Base-by-base conservation (phyloP, 2,888 invertebrate genomes). In the Athalia rosae region DNA sequence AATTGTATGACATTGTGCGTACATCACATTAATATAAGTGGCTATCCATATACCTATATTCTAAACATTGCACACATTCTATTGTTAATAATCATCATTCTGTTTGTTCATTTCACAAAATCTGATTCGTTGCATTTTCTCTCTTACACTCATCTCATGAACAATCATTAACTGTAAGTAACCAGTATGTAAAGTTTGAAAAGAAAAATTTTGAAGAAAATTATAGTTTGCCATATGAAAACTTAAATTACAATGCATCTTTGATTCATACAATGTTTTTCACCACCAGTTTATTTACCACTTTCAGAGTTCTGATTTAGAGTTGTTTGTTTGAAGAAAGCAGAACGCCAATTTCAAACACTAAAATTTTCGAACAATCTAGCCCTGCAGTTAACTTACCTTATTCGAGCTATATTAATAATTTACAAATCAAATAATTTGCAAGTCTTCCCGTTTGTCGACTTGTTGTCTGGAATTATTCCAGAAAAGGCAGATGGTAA, bases 1-100 rank as follows among this genome's bases (percentile, higher is more conserved):
- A 74, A 74, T 74, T 74, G 74, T 74, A 74, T 74, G 74, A 74
- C 74, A 74, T 74, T 74, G 74, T 74, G 74, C 74, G 74, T 74
- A 61, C 74, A 74, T 74, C 74, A 62, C 61, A 74, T 61, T 61
- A 74, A 74, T 67, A 61, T 74, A 62, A 74, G 61, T 74, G 74
- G 74, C 62, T 74, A 74, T 62, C 74, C 58, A 74, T 74, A 61
- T 74, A 71, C 71, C 58, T 71, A 61, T 74, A 48, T 74, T 48
- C 61, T 74, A 61, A 61, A 74, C 74, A 74, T 74, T 62, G 74
- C 74, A 74, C 74, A 74, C 28, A 41, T 48, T 74, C 61, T 62
- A 28, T 74, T 74, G 74, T 74, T 48, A 48, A 74, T 74, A 74
- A 74, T 74, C 74, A 74, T 71, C 43, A 74, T 74, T 61, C 9